Evolutionary conservation across 1,140 invertebrate species (phyloP).

Genomic region (Phymorhynchus buccinoides): DNA sequence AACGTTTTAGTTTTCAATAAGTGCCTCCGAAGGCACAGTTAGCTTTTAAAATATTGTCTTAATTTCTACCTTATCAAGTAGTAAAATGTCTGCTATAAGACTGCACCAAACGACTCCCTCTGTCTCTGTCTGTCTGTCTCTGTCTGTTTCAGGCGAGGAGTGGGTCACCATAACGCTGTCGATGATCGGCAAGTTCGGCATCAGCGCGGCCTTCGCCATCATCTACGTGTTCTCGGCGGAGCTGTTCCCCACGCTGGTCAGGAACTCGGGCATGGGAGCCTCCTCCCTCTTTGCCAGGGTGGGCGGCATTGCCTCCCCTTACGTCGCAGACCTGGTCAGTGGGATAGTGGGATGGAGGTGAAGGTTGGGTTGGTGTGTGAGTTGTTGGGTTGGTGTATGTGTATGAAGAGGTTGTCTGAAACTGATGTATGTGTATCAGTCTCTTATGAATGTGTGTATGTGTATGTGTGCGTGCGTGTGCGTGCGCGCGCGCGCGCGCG

Average conservation of each 20-base stretch:
- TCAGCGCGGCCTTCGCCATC: slow-evolving; percentile 75
- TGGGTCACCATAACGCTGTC: slow-evolving; percentile 55
- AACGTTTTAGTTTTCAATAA: no score
- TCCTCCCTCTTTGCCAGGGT: slow-evolving; percentile 84
- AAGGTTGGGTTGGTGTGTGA: not conserved
- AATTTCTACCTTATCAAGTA: no score
- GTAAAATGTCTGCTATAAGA: no score
- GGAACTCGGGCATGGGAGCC: slow-evolving; percentile 86
- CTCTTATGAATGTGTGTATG: not conserved
- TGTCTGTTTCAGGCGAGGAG: slow-evolving; percentile 40
- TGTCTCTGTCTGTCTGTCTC: not conserved
- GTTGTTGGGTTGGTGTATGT: not conserved
- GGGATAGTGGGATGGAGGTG: not conserved
- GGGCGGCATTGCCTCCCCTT: slow-evolving; percentile 82
- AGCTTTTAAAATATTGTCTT: no score
- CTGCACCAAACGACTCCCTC: no score
- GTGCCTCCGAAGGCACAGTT: no score
- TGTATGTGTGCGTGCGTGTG: not conserved
- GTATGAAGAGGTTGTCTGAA: not conserved
- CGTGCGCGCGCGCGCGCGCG: not conserved
- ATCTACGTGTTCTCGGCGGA: slow-evolving; percentile 88
- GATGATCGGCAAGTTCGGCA: slow-evolving; percentile 59
- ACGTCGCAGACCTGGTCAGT: slow-evolving; percentile 63
- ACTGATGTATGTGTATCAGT: not conserved
- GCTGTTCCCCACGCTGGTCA: slow-evolving; percentile 88